These are phyloP conservation scores for Sycobia sp. DNA, from an alignment of 1,140 invertebrate genomes.

Conservation along the genomic window DNA sequence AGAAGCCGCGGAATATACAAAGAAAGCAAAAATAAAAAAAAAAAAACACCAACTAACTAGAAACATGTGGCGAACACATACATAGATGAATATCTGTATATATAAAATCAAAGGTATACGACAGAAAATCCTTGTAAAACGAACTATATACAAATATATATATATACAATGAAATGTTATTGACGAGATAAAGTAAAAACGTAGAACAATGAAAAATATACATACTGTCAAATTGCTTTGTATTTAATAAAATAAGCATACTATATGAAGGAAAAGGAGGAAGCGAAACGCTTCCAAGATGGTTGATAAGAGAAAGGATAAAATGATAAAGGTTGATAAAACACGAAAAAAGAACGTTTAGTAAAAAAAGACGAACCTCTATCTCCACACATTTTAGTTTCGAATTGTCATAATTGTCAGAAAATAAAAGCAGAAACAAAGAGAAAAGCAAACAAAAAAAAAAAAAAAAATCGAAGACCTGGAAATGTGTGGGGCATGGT, in stretches of 20 bases:
- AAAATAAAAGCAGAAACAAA: background rate
- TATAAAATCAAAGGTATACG: background rate
- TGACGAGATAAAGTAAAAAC: conserved; percentile 15
- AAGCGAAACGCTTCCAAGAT: too few species aligned
- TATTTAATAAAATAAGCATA: background rate
- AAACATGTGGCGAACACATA: background rate
- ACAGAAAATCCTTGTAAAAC: conserved; percentile 28
- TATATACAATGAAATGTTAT: conserved; percentile 33
- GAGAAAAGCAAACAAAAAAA: too few species aligned
- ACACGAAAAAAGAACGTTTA: too few species aligned
- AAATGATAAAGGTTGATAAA: too few species aligned
- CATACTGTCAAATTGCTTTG: conserved; percentile 33
- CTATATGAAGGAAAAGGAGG: too few species aligned
- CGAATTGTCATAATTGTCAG: background rate
- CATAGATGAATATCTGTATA: background rate
- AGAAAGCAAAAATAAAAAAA: background rate
- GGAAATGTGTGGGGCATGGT: conserved; percentile 57
- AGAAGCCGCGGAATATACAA: background rate
- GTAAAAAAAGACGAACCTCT: too few species aligned
- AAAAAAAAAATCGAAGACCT: too few species aligned
- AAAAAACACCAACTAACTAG: too few species aligned
- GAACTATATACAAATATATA: too few species aligned
- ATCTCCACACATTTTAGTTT: conserved; percentile 32
- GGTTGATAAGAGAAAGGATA: background rate
- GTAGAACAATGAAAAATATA: conserved; percentile 1